Percentiles rank a stretch among this genome's conserved stretches.
These are phyloP conservation scores for Megaceryle maxima DNA, from an alignment of 2,113 vertebrate genomes.

Conservation along the genomic window DNA sequence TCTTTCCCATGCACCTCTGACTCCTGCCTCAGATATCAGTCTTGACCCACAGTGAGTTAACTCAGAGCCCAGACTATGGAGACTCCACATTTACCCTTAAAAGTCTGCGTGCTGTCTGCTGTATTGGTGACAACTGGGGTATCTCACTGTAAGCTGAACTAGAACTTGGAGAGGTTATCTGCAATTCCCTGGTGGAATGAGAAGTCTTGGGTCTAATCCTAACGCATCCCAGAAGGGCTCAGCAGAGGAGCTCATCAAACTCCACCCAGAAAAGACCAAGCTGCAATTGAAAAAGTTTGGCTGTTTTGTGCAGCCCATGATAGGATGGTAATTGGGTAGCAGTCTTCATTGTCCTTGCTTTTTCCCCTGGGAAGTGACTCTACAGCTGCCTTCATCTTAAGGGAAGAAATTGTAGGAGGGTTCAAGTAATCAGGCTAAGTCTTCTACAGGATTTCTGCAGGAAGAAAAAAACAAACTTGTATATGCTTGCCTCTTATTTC, in stretches of 20 bases:
- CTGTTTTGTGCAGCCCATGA: neutral
- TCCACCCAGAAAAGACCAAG: neutral
- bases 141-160: neutral
- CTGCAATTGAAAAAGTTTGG: neutral
- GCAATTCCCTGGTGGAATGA: neutral
- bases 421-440: neutral
- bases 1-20: neutral
- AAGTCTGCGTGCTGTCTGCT: neutral
- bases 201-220: neutral
- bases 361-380: neutral
- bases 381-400: neutral
- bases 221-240: neutral
- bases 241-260: neutral
- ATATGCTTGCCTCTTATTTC: neutral
- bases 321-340: neutral
- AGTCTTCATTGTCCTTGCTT: neutral
- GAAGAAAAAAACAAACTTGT: neutral
- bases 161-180: neutral
- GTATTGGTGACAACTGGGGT: neutral
- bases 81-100: neutral
- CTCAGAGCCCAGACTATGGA: neutral
- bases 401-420: neutral
- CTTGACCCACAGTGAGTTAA: neutral
- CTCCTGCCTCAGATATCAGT: neutral
- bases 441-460: neutral